A percentile compares a stretch with the other conserved stretches of the same genome.
phyloP scores from a whole-genome alignment of 2,113 vertebrate species.

The Polypterus senegalus region DNA sequence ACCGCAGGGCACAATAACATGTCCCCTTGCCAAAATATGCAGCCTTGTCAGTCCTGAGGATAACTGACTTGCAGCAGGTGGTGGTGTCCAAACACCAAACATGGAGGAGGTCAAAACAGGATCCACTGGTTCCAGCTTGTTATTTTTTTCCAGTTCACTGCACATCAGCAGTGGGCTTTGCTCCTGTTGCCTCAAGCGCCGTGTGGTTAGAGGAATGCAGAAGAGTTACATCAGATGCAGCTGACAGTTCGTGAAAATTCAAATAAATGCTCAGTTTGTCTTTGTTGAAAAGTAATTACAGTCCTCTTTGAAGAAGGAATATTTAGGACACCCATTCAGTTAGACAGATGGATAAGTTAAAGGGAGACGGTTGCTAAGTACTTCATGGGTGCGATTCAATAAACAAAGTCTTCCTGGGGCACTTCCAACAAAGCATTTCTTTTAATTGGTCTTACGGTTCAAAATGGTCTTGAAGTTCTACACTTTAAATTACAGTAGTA shows the following conservation, averaged over 20 bases:
- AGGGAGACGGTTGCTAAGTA: background rate
- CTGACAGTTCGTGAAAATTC: constrained; percentile 17
- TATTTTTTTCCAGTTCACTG: background rate
- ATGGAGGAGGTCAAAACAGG: background rate
- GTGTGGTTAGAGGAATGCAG: background rate
- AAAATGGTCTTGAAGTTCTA: background rate
- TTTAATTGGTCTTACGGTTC: background rate
- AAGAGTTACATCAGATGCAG: constrained; percentile 17
- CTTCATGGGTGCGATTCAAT: background rate
- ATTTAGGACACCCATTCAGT: background rate
- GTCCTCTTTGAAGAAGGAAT: background rate
- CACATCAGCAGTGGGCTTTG: background rate
- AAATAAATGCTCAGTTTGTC: constrained; percentile 6
- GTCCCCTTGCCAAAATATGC: no score
- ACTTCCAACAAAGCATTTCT: background rate
- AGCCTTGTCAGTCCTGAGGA: no score
- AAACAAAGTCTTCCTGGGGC: background rate
- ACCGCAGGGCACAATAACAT: no score
- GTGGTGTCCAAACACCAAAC: background rate
- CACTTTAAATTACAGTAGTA: no score
- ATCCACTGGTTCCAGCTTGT: background rate
- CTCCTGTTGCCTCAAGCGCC: background rate
- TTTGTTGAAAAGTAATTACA: constrained; percentile 15
- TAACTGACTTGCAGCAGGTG: no score
- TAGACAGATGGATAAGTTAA: background rate